Evolutionary conservation across 2,888 invertebrate genomes (phyloP).

Genomic region (Philereme transversata): DNA sequence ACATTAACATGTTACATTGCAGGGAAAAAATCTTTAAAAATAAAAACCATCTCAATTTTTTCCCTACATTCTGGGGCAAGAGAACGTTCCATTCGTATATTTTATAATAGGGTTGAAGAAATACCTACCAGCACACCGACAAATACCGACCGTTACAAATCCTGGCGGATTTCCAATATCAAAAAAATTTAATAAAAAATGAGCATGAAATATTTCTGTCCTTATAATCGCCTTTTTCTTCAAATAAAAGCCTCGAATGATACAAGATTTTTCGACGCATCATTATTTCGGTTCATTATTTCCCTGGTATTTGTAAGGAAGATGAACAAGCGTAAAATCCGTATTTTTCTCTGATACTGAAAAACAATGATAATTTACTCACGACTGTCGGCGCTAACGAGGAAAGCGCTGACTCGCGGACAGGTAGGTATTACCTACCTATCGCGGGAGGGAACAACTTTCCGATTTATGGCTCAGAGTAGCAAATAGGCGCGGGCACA

Average conservation of each 20-base stretch:
- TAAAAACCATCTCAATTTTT: no score
- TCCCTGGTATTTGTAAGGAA: conserved; percentile 1
- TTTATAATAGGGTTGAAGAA: no score
- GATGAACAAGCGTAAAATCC: conserved; percentile 13
- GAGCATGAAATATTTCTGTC: neutral
- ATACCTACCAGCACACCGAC: no score
- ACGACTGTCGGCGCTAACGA: conserved; percentile 27
- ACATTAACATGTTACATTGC: no score
- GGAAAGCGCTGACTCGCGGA: conserved; percentile 17
- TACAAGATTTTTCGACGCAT: conserved; percentile 10
- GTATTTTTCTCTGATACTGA: conserved; percentile 22
- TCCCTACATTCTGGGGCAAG: no score
- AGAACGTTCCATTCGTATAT: no score
- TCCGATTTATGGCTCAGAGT: conserved; percentile 39
- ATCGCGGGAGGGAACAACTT: conserved; percentile 37
- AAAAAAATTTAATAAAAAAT: neutral
- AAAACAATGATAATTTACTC: conserved; percentile 37
- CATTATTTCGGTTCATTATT: conserved; percentile 25
- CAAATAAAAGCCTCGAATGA: neutral
- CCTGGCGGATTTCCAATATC: no score
- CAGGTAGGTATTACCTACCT: conserved; percentile 19
- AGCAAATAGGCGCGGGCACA: conserved; percentile 13
- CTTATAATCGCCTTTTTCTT: neutral
- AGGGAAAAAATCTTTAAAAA: no score
- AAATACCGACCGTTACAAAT: no score